phyloP scores from a whole-genome alignment of 1,140 invertebrate genomes.

The Zaprionus davidi region DNA sequence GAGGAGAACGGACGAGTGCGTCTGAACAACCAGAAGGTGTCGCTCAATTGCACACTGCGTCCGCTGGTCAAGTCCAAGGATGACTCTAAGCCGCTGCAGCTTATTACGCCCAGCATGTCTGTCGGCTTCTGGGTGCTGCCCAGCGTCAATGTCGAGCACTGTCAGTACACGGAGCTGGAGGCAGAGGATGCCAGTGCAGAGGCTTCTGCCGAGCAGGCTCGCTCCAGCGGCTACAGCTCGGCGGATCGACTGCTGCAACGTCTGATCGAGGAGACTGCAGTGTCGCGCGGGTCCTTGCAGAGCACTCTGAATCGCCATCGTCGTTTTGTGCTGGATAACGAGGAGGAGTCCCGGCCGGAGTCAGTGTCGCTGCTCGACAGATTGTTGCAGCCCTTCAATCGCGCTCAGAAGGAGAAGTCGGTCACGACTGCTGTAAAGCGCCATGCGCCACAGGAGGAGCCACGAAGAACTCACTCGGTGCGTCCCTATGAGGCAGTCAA shows the following conservation, averaged over 20 bases:
- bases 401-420: not conserved
- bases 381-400: slow-evolving; percentile 51
- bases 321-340: slow-evolving; percentile 66
- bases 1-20: slow-evolving; percentile 51
- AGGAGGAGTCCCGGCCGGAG: slow-evolving; percentile 32
- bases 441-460: slow-evolving; percentile 7
- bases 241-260: slow-evolving; percentile 73
- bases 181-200: slow-evolving; percentile 49
- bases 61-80: slow-evolving; percentile 65
- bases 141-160: slow-evolving; percentile 72
- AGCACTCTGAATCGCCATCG: slow-evolving; percentile 57
- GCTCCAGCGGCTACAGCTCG: slow-evolving; percentile 59
- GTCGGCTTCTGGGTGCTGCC: slow-evolving; percentile 82
- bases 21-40: slow-evolving; percentile 65
- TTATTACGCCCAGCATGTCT: slow-evolving; percentile 72
- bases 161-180: slow-evolving; percentile 74
- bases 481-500: slow-evolving; percentile 50
- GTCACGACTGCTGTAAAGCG: slow-evolving; percentile 38
- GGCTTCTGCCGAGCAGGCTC: slow-evolving; percentile 26
- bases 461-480: slow-evolving; percentile 16
- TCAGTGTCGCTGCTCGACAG: slow-evolving; percentile 37
- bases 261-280: slow-evolving; percentile 74
- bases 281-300: slow-evolving; percentile 49
- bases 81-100: slow-evolving; percentile 52
- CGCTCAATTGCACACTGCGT: slow-evolving; percentile 61